phyloP scores from a whole-genome alignment of 2,113 vertebrate species.

The Chionomys nivalis region DNA sequence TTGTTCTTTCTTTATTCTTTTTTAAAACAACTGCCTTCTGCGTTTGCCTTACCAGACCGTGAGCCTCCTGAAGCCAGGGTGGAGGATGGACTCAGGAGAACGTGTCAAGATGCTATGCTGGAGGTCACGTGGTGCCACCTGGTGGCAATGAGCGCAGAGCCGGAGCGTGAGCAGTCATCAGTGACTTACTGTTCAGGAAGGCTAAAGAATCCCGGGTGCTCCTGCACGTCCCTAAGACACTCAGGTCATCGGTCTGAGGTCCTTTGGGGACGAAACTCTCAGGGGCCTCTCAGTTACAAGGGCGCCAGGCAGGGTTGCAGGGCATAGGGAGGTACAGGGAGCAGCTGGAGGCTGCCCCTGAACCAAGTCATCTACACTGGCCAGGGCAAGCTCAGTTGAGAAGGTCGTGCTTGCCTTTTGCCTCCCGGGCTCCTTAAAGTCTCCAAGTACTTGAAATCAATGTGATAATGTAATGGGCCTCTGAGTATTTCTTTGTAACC shows the following conservation, averaged over 20 bases:
- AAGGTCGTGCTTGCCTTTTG: not conserved
- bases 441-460: not conserved
- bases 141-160: not conserved
- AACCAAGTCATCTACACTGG: not conserved
- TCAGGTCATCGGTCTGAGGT: not conserved
- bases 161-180: too few relatives aligned
- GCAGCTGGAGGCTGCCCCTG: not conserved
- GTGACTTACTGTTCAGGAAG: not conserved
- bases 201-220: not conserved
- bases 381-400: not conserved
- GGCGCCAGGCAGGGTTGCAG: not conserved
- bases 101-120: accelerated
- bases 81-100: not conserved
- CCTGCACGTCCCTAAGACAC: not conserved
- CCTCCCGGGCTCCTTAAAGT: not conserved
- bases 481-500: not conserved
- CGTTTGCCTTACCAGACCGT: not conserved
- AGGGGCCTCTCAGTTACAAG: not conserved
- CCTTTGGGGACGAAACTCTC: not conserved
- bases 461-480: not conserved
- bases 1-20: not conserved
- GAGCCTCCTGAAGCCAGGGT: not conserved
- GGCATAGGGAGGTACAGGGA: not conserved
- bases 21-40: not conserved
- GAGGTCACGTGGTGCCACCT: constrained; percentile 34